A percentile compares a stretch with the other conserved stretches of the same genome.
These are phyloP conservation scores for Rhineura floridana DNA, from an alignment of 2,113 vertebrate genomes.

Conservation along the genomic window DNA sequence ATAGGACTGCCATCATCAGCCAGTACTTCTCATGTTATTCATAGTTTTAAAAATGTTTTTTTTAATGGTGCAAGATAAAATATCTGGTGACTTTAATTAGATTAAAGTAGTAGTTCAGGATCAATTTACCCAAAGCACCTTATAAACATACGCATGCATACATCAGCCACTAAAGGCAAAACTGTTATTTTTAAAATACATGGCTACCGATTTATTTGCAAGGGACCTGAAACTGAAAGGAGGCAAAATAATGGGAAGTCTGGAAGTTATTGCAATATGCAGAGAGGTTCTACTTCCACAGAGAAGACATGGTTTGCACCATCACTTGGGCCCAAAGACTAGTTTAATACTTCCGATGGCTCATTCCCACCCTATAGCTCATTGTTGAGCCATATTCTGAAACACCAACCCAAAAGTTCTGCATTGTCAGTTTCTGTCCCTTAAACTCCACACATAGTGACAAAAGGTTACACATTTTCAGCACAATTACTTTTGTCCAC, in stretches of 20 bases:
- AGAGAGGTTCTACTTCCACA: constrained; percentile 23
- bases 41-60: too few relatives aligned
- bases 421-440: not conserved
- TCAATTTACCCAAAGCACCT: not conserved
- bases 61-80: not conserved
- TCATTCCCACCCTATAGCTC: not conserved
- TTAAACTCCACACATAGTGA: too few relatives aligned
- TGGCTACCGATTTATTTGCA: not conserved
- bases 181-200: not conserved
- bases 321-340: not conserved
- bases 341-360: constrained; percentile 16
- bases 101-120: not conserved
- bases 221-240: not conserved
- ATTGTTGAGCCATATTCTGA: not conserved
- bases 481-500: not conserved
- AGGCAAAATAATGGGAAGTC: not conserved
- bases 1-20: too few relatives aligned
- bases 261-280: not conserved
- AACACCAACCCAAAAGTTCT: not conserved
- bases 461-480: not conserved
- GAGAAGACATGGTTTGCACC: not conserved
- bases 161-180: not conserved
- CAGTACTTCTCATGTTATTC: too few relatives aligned
- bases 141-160: not conserved
- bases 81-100: not conserved